Base-by-base conservation (phyloP, 2,113 vertebrate species). In the Tyto alba region DNA sequence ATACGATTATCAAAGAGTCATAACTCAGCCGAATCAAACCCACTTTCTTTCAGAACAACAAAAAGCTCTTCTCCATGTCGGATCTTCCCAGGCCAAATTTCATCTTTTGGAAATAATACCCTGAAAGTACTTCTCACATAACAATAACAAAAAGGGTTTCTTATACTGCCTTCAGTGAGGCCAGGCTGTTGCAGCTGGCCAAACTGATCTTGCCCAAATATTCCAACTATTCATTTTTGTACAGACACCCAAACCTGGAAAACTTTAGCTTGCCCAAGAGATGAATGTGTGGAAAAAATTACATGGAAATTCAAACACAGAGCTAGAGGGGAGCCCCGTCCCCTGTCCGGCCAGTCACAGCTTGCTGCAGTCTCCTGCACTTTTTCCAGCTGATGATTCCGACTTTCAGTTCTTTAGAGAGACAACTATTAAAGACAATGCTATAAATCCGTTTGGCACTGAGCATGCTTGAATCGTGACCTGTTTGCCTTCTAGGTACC, bases 381-480 rank as follows among this genome's bases (percentile, higher is more conserved):
- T 78, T 55, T 34, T 45, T 52, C 68, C 60, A 64, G 50, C 76
- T 76, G 3, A 1, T 69, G 22, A 36, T 50, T 48, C 56, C 6
- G 9, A 68, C 38, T 80, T 67, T 30, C 68, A 88, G 30, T 40
- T 80, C 83, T 60, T 64, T 7, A 36, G 72, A 64, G 83, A 56
- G 41, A 43, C 47, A 82, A 36, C 18, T 32, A 21, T n/a, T 14
- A n/a, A 87, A 63, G 14, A 30, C 32, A 32, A 27, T 8, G 6
- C 38, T 13, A 15, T 10, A 63, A 29, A 7, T 30, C 72, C 27
- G 16, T 43, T 73, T 52, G 50, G 63, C 57, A 11, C 76, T 34
- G 48, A 62, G 50, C 0, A 5, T 10, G 11, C 34, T 15, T 13
- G 32, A 41, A 19, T n/a, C 0, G 0, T 62, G 67, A 66, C 30